These are phyloP conservation scores for Perognathus longimembris DNA, from an alignment of 2,113 vertebrate species.

Conservation along the genomic window DNA sequence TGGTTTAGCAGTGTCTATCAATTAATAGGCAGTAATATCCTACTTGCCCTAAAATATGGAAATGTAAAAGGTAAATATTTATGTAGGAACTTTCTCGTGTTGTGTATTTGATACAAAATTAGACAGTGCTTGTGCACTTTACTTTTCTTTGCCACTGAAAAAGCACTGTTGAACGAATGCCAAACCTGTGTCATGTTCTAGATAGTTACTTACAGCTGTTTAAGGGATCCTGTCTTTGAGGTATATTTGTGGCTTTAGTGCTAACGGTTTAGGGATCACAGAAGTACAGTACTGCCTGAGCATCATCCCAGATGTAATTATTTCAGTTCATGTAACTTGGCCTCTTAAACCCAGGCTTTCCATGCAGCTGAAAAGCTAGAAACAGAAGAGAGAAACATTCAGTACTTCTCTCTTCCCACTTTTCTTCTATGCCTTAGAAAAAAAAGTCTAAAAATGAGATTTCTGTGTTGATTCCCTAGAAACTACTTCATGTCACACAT, in stretches of 20 bases:
- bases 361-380: background rate
- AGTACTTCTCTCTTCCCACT: background rate
- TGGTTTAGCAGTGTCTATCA: conserved; percentile 36
- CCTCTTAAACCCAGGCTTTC: background rate
- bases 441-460: conserved; percentile 39
- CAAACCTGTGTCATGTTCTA: background rate
- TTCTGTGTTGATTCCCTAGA: background rate
- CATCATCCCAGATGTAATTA: background rate
- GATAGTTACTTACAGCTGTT: background rate
- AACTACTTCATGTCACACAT: conserved; percentile 14
- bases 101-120: conserved; percentile 12
- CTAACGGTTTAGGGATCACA: background rate
- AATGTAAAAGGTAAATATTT: background rate
- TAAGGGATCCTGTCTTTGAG: background rate
- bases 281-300: background rate
- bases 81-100: background rate
- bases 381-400: background rate
- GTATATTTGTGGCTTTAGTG: background rate
- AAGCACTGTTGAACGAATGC: background rate
- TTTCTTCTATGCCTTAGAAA: conserved; percentile 1
- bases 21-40: background rate
- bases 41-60: background rate
- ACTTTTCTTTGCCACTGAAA: background rate
- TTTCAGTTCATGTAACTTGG: background rate
- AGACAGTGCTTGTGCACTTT: background rate